A percentile compares a stretch with the other conserved stretches of the same genome.
phyloP scores from a whole-genome alignment of 2,113 vertebrate species.

The Damaliscus lunatus region DNA sequence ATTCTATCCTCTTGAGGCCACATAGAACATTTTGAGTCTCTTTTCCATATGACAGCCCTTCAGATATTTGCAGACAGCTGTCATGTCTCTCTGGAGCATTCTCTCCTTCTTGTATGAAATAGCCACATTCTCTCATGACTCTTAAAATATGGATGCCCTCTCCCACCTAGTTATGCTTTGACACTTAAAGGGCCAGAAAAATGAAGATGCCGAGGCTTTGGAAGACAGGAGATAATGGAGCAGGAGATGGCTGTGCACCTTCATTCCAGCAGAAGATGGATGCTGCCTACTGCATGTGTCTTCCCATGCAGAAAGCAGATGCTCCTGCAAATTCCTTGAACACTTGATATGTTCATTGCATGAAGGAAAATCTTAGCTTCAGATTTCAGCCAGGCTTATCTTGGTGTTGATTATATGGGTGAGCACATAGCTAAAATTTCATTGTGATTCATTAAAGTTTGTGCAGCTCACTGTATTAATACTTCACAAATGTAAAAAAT shows the following conservation, averaged over 20 bases:
- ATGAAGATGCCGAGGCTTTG: not conserved
- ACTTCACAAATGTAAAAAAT: not conserved
- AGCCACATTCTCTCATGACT: not conserved
- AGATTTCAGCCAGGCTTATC: not conserved
- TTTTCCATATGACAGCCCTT: constrained; percentile 49
- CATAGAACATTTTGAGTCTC: not conserved
- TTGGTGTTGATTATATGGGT: not conserved
- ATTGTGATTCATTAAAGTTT: not conserved
- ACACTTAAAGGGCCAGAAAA: not conserved
- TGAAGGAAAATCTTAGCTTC: not conserved
- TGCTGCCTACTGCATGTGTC: not conserved
- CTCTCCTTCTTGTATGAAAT: constrained; percentile 27
- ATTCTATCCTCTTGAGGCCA: not conserved
- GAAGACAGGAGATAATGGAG: not conserved
- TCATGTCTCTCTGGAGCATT: not conserved
- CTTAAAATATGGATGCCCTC: not conserved
- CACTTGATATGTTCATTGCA: not conserved
- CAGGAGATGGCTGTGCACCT: not conserved
- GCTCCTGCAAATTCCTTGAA: not conserved
- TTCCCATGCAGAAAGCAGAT: not conserved
- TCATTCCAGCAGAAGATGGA: not conserved
- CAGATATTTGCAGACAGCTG: constrained; percentile 36
- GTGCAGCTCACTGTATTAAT: not conserved
- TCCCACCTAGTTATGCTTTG: not conserved
- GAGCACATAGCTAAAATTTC: not conserved